Percentiles rank a stretch among this genome's conserved stretches.
phyloP scores from a whole-genome alignment of 2,797 vertebrate species.

The Calcarius lapponicus region DNA sequence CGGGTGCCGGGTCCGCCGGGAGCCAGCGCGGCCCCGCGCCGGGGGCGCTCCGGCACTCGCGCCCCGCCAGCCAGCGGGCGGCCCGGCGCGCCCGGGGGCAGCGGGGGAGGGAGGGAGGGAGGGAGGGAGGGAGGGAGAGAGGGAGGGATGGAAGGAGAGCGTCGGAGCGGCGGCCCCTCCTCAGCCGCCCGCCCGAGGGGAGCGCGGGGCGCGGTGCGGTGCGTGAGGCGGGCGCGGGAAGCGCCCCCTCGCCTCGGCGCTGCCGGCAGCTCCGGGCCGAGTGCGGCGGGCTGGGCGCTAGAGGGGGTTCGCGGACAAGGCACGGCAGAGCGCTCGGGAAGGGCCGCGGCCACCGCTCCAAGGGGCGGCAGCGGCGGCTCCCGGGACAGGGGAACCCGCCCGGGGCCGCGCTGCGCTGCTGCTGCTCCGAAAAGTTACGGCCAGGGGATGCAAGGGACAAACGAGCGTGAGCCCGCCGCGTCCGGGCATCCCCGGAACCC shows the following conservation, averaged over 20 bases:
- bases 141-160: background rate
- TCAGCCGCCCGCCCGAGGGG: background rate
- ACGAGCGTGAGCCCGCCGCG: background rate
- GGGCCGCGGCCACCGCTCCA: background rate
- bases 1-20: background rate
- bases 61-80: background rate
- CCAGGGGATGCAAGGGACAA: accelerated
- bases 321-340: background rate
- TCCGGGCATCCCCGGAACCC: background rate
- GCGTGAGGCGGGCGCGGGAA: background rate
- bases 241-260: background rate
- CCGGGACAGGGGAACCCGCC: background rate
- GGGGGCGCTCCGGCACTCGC: background rate
- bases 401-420: background rate
- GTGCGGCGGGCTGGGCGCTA: slow-evolving; percentile 63
- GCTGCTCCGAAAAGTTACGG: accelerated
- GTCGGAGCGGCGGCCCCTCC: background rate
- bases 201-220: background rate
- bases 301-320: slow-evolving; percentile 73
- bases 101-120: background rate
- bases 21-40: background rate
- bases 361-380: background rate
- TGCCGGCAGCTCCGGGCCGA: background rate
- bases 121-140: background rate
- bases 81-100: background rate